Evolutionary conservation across 1,140 invertebrate genomes (phyloP).

Genomic region (Saccostrea cuccullata): DNA sequence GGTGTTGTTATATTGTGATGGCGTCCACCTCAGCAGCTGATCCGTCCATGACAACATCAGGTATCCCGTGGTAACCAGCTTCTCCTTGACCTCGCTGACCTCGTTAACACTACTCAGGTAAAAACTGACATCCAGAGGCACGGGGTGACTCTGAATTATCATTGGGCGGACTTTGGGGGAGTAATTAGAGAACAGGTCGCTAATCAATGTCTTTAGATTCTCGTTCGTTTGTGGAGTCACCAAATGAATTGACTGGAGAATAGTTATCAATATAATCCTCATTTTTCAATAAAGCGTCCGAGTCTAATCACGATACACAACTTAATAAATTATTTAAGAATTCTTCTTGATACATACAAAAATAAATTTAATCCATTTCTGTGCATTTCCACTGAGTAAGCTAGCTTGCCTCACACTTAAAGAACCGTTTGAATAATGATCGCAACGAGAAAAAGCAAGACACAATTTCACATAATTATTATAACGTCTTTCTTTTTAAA

Average conservation of each 20-base stretch:
- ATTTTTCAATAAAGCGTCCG: neutral
- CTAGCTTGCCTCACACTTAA: too few species aligned
- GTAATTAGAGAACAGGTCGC: neutral
- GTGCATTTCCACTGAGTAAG: too few species aligned
- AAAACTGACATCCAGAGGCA: slow-evolving; percentile 20
- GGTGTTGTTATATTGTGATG: neutral
- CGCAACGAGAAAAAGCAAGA: too few species aligned
- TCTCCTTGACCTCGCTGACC: slow-evolving; percentile 48
- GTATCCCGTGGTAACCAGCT: slow-evolving; percentile 47
- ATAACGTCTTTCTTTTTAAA: too few species aligned
- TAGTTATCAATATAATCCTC: neutral
- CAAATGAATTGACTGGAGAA: neutral
- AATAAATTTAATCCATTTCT: too few species aligned
- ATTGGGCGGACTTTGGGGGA: slow-evolving; percentile 4
- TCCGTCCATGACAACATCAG: slow-evolving; percentile 43
- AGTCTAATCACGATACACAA: too few species aligned
- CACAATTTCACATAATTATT: too few species aligned
- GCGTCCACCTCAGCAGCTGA: slow-evolving; percentile 39
- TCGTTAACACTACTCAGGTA: slow-evolving; percentile 3
- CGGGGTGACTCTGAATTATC: neutral
- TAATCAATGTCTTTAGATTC: neutral
- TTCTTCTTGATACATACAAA: too few species aligned
- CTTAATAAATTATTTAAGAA: too few species aligned
- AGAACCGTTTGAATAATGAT: too few species aligned
- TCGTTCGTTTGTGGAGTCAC: neutral